phyloP scores from a whole-genome alignment of 2,888 invertebrate species.

The Habroteleia sp. region DNA sequence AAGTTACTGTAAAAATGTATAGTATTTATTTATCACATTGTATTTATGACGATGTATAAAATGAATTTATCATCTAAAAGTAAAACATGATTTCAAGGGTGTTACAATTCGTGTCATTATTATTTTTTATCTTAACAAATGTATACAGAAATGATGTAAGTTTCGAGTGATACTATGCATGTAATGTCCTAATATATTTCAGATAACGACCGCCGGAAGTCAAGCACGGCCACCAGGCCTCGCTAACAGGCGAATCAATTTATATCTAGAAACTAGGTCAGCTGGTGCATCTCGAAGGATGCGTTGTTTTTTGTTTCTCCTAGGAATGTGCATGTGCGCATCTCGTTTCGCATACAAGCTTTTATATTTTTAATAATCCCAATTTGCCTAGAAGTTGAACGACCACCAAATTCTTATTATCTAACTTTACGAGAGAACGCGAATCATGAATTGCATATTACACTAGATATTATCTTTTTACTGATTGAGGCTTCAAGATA shows the following conservation, averaged over 20 bases:
- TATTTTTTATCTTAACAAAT: slow-evolving; percentile 24
- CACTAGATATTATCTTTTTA: too few relatives aligned
- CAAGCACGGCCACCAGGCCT: slow-evolving; percentile 60
- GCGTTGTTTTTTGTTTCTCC: slow-evolving; percentile 46
- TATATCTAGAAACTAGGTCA: slow-evolving; percentile 62
- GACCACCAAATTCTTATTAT: slow-evolving; percentile 15
- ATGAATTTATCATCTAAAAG: too few relatives aligned
- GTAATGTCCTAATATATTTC: slow-evolving; percentile 58
- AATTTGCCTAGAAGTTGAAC: slow-evolving; percentile 1
- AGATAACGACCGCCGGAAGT: slow-evolving; percentile 64
- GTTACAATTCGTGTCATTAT: too few relatives aligned
- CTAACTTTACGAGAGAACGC: background rate
- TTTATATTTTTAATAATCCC: too few relatives aligned
- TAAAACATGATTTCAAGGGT: too few relatives aligned
- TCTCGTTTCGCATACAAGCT: slow-evolving; percentile 24
- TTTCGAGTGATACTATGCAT: slow-evolving; percentile 43
- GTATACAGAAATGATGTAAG: slow-evolving; percentile 28
- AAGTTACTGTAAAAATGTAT: too few relatives aligned
- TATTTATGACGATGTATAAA: too few relatives aligned
- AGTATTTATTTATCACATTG: too few relatives aligned
- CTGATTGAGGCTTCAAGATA: too few relatives aligned
- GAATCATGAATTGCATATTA: background rate
- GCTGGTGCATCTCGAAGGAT: slow-evolving; percentile 59
- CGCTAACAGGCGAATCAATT: slow-evolving; percentile 63
- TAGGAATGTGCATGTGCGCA: slow-evolving; percentile 33